These are phyloP conservation scores for Catostylus mosaicus DNA, from an alignment of 30 jellyfish, hydroid and myxozoan species.

Conservation along the genomic window DNA sequence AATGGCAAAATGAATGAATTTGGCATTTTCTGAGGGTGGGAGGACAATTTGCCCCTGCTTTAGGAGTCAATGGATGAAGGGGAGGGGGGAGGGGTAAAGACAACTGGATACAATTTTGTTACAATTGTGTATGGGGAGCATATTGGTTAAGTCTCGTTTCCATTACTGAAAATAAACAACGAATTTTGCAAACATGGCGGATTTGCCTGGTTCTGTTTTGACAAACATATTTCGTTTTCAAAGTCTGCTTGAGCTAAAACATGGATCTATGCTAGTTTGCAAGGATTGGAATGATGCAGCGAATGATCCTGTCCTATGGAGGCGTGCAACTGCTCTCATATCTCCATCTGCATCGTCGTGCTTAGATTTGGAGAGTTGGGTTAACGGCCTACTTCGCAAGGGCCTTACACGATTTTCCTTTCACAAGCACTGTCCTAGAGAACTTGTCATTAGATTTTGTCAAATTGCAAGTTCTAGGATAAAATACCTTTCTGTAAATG, in stretches of 20 bases:
- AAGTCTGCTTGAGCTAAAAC: conserved; percentile 20
- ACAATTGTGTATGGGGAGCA: background rate
- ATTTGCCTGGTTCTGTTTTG: conserved; percentile 23
- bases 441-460: conserved; percentile 2
- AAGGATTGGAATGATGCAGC: conserved; percentile 41
- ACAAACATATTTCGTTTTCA: conserved; percentile 26
- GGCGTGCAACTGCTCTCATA: conserved; percentile 26
- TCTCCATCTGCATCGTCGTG: conserved; percentile 27
- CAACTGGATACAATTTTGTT: too few species aligned
- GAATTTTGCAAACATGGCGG: conserved; percentile 9
- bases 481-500: conserved; percentile 8
- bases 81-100: too few species aligned
- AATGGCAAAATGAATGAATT: too few species aligned
- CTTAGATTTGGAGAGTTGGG: conserved; percentile 8
- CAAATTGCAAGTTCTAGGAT: background rate
- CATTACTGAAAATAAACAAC: background rate
- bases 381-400: background rate
- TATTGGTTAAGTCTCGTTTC: conserved; percentile 3
- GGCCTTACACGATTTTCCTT: conserved; percentile 19
- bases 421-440: conserved; percentile 8
- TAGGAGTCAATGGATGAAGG: too few species aligned
- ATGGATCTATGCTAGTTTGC: conserved; percentile 39
- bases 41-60: too few species aligned
- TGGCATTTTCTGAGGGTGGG: too few species aligned
- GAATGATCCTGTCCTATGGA: conserved; percentile 45